Percentiles rank a stretch among this genome's conserved stretches.
phyloP scores from a whole-genome alignment of 2,888 invertebrate species.

The Creontiades dilutus region DNA sequence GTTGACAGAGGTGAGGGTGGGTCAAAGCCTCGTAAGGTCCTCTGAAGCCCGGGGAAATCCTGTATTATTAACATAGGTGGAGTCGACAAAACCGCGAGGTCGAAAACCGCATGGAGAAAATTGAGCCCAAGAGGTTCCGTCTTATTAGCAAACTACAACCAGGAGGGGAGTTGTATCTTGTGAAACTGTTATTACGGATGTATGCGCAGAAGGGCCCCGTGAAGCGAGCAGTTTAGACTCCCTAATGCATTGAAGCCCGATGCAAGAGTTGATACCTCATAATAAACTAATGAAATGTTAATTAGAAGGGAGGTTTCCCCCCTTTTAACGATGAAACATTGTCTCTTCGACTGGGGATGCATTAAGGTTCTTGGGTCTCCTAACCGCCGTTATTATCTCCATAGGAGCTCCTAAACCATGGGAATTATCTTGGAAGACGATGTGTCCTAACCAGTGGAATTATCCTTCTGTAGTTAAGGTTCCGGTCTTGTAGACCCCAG shows the following conservation, averaged over 20 bases:
- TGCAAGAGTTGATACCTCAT: slow-evolving; percentile 65
- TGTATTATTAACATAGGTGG: slow-evolving; percentile 17
- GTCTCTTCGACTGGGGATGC: slow-evolving; percentile 61
- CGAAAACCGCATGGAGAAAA: slow-evolving; percentile 54
- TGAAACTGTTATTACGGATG: slow-evolving; percentile 58
- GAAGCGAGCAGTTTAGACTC: slow-evolving; percentile 46
- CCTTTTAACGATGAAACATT: slow-evolving; percentile 59
- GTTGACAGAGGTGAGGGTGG: not conserved
- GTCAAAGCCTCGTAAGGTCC: not conserved
- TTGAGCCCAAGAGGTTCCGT: slow-evolving; percentile 54
- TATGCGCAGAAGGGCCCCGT: slow-evolving; percentile 44
- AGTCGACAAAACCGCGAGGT: slow-evolving; percentile 6
- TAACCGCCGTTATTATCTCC: slow-evolving; percentile 63
- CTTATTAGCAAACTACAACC: slow-evolving; percentile 50
- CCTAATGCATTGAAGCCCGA: slow-evolving; percentile 57
- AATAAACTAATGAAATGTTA: slow-evolving; percentile 69
- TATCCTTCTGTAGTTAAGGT: not conserved
- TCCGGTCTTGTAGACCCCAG: not conserved
- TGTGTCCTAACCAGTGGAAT: slow-evolving; percentile 9
- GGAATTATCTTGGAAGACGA: slow-evolving; percentile 45
- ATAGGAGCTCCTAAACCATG: slow-evolving; percentile 32
- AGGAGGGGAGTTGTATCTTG: slow-evolving; percentile 42
- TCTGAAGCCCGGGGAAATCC: not conserved
- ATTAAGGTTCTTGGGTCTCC: slow-evolving; percentile 50
- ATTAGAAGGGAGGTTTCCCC: slow-evolving; percentile 39